Conservation (phyloP, 2,888 invertebrate genomes). For the Cerceris rybyensis region DNA sequence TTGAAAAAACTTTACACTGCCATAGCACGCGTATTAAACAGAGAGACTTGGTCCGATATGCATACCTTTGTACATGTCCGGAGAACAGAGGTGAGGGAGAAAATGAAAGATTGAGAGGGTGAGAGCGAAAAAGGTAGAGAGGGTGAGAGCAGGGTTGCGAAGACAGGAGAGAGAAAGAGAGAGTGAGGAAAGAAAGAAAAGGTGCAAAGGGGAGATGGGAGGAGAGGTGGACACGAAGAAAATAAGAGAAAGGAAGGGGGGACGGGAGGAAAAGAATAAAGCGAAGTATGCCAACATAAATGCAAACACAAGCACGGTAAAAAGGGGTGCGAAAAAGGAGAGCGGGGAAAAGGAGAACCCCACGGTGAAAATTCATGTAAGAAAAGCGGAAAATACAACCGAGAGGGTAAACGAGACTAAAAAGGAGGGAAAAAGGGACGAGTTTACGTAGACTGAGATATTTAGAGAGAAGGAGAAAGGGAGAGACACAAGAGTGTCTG, state of each 20-base stretch:
- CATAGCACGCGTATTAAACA: conserved; percentile 17
- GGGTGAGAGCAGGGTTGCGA: background rate
- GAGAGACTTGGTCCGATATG: conserved; percentile 11
- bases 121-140: conserved; percentile 2
- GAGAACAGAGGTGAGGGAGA: conserved; percentile 8
- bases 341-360: background rate
- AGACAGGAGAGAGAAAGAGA: background rate
- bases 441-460: background rate
- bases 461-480: background rate
- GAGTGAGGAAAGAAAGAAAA: conserved; percentile 9
- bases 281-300: background rate
- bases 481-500: conserved; percentile 36
- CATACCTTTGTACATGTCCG: conserved; percentile 6
- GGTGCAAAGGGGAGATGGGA: background rate
- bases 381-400: background rate
- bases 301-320: background rate
- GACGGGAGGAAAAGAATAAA: background rate
- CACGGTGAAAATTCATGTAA: background rate
- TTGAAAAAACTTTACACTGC: conserved; percentile 46
- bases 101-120: conserved; percentile 18
- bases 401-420: conserved; percentile 15
- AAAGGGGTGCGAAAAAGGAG: background rate
- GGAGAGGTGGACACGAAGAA: conserved; percentile 8
- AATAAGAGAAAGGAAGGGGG: conserved; percentile 1
- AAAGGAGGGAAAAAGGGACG: conserved; percentile 13